phyloP scores from a whole-genome alignment of 23 tunicate genomes.

The Phallusia fumigata region DNA sequence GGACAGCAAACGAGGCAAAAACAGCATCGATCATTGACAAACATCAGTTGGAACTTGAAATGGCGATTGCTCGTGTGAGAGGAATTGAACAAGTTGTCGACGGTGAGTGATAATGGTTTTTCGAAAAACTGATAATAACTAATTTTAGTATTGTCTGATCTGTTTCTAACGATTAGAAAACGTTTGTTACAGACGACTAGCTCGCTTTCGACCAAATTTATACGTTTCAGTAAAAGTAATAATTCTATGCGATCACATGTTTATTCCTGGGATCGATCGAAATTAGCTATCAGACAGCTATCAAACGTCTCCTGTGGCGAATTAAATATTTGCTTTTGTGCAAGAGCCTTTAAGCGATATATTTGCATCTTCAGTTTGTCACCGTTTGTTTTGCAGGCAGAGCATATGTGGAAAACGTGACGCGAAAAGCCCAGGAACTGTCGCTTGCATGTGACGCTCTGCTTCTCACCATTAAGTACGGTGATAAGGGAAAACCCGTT shows the following conservation, averaged over 20 bases:
- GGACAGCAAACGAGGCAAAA: constrained; percentile 26
- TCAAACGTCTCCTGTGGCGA: too few species aligned
- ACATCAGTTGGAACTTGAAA: constrained; percentile 41
- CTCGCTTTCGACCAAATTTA: too few species aligned
- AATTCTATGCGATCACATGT: too few species aligned
- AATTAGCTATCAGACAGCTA: too few species aligned
- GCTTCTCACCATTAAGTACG: constrained; percentile 45
- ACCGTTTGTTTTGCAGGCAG: constrained; percentile 67
- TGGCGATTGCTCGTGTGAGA: constrained; percentile 52
- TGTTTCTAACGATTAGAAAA: too few species aligned
- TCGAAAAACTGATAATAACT: background rate
- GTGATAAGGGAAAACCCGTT: constrained; percentile 57
- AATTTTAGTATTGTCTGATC: too few species aligned
- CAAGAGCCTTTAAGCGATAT: too few species aligned
- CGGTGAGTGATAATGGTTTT: constrained; percentile 27
- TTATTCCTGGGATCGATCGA: too few species aligned
- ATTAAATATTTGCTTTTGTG: too few species aligned
- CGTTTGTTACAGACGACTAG: too few species aligned
- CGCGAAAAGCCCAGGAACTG: constrained; percentile 85
- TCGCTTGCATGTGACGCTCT: constrained; percentile 86
- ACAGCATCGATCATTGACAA: constrained; percentile 24
- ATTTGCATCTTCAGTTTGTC: too few species aligned
- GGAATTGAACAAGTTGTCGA: constrained; percentile 72
- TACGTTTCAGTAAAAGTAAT: too few species aligned
- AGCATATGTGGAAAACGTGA: constrained; percentile 46